A percentile compares a stretch with the other conserved stretches of the same genome.
These are phyloP conservation scores for Xiphorhynchus erythropygius DNA, from an alignment of 2,797 vertebrate species.

Conservation along the genomic window DNA sequence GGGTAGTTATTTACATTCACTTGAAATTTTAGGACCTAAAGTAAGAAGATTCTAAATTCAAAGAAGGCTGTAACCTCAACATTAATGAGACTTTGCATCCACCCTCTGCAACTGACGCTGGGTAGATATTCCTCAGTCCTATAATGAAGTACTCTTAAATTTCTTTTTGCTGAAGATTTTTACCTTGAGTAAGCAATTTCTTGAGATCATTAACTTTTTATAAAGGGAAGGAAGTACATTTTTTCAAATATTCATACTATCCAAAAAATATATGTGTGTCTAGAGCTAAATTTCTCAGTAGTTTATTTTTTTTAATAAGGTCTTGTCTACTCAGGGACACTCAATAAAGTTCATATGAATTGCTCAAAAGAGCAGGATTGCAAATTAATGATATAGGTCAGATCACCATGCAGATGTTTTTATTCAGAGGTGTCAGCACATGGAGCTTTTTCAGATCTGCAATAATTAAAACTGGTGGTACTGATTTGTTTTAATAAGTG, in stretches of 20 bases:
- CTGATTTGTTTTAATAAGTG: not conserved
- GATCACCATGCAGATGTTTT: not conserved
- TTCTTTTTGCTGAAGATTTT: slow-evolving; percentile 18
- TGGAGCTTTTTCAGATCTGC: not conserved
- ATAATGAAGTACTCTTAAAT: not conserved
- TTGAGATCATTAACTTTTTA: slow-evolving; percentile 30
- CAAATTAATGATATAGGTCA: not conserved
- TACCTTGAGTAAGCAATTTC: slow-evolving; percentile 33
- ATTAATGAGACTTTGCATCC: not conserved
- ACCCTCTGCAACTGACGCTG: not conserved
- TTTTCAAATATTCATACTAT: slow-evolving; percentile 24
- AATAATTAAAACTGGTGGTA: not conserved
- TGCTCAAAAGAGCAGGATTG: not conserved
- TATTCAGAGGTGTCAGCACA: not conserved
- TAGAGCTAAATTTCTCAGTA: not conserved
- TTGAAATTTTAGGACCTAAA: not conserved
- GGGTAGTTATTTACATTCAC: not conserved
- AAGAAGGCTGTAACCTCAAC: not conserved
- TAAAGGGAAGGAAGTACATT: not conserved
- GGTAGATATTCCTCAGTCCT: not conserved
- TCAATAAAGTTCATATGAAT: not conserved
- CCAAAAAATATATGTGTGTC: not conserved
- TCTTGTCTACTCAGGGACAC: not conserved
- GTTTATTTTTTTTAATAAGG: not conserved
- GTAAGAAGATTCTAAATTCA: not conserved